Evolutionary conservation across 2,113 vertebrate species (phyloP), one percentile per base, ranked within the genome.

Genomic region (Amazona guildingii): DNA sequence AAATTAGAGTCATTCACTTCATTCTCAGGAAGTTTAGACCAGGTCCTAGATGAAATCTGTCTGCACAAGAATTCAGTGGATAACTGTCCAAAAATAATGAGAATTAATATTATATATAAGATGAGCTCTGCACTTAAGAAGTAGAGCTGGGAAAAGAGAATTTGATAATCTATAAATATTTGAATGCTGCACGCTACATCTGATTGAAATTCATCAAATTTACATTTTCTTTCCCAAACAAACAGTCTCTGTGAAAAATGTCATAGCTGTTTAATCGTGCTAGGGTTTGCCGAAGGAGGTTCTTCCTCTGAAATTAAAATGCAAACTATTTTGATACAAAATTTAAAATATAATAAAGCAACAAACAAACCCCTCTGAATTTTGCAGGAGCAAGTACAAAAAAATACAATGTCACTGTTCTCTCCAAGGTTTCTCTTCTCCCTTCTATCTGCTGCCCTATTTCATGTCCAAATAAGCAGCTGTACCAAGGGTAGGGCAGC

Each of bases 151-250:
- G 88, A 74, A 93, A 96, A 93, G 54, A 29, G 75, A 95, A 90
- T 90, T 93, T 94, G 90, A 80, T 94, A 90, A 96, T 94, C 55
- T 87, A 90, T 96, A 94, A 97, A 91, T 96, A 96, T 96, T 96
- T 92, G 92, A 96, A 90, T 70, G 78, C 87, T 96, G 78, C 55
- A 94, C 94, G 91, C 93, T 94, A 95, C 85, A 90, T 76, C 84
- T 90, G 88, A 91, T 86, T 67, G 78, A 93, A 97, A 94, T 95
- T 96, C 63, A 91, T 94, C 92, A 94, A 90, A 92, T 88, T 93
- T 96, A 90, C 81, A 90, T 95, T 95, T 97, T 93, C 85, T 96
- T 95, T 92, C 95, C 75, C 48, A 96, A 95, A 94, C 64, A 97
- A 92, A 96, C 81, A 94, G 70, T 93, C 72, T 91, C 74, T 73